Base-by-base conservation (phyloP, 2,113 vertebrate genomes). In the Mystacornis crossleyi region DNA sequence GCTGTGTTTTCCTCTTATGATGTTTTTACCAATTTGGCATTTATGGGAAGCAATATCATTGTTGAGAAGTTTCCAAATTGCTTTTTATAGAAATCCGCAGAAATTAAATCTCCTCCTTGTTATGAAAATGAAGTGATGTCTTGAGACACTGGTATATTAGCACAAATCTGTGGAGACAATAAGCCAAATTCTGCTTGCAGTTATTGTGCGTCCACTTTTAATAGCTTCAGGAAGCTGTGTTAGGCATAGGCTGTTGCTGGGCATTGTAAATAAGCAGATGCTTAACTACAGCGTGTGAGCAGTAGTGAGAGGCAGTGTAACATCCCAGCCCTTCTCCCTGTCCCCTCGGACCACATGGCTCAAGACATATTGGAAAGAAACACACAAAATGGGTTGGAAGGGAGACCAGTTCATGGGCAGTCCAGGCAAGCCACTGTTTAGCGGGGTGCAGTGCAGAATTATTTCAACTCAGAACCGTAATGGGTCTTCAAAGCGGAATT, bases 21-120 rank as follows among this genome's bases (percentile, higher is more conserved):
- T 96, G 78, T 93, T 96, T 97, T 95, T 82, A 94, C 93, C 91
- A 86, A 60, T 96, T 95, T 95, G 62, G 81, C 93, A 65, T 97
- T 97, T 95, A 95, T 93, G 81, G 84, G 95, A 97, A 94, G 95
- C 91, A 97, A 86, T 97, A 94, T 97, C 79, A 78, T 93, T 95
- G 95, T 97, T 96, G 92, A 94, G 80, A 94, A 97, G 96, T 97
- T 96, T 97, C 95, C 94, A 97, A 96, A 97, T 97, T 95, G 96
- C 95, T 95, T 97, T 96, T 97, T 82, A 95, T 89, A 91, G 84
- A 95, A 96, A 97, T 95, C 79, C 2, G 2, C 79, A 96, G 95
- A 97, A 97, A 96, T 96, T 95, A 95, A 92, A 97, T 97, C 94
- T 97, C 91, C 65, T 96, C 65, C 95, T 97, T 96, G 92, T 96